Conservation (phyloP, 2,797 vertebrate genomes). For the Phalanger gymnotis region DNA sequence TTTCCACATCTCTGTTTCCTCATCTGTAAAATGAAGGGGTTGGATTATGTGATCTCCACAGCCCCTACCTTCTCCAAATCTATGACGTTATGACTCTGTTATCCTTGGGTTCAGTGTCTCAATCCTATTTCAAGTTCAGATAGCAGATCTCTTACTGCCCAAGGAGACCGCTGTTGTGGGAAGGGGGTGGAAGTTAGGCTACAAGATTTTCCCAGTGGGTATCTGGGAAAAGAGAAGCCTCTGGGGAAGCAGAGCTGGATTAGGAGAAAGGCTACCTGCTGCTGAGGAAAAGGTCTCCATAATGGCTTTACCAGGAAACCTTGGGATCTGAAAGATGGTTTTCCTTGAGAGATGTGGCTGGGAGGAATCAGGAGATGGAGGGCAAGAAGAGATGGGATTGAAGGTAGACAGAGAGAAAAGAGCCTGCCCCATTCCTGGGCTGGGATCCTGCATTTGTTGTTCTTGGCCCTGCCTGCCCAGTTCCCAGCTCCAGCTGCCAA, state of each 20-base stretch:
- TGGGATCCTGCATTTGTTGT: slow-evolving; percentile 60
- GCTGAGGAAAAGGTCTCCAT: not conserved
- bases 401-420: slow-evolving; percentile 16
- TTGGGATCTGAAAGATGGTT: not conserved
- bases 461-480: slow-evolving; percentile 62
- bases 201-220: not conserved
- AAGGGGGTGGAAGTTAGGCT: not conserved
- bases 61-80: not conserved
- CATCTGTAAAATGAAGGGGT: not conserved
- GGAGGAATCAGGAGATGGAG: not conserved
- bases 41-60: not conserved
- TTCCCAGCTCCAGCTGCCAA: slow-evolving; percentile 68
- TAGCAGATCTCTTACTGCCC: not conserved
- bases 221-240: not conserved
- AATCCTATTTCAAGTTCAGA: not conserved
- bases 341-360: slow-evolving; percentile 13
- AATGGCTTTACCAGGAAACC: not conserved
- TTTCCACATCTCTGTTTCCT: not conserved
- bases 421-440: slow-evolving; percentile 25
- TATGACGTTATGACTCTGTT: not conserved
- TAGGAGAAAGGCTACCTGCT: not conserved
- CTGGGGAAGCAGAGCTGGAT: not conserved
- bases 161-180: not conserved
- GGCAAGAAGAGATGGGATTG: not conserved
- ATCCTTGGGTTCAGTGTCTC: not conserved